Evolutionary conservation across 1,140 invertebrate species (phyloP), one percentile per base, ranked within the genome.

Genomic region (Magallana ariakensis): DNA sequence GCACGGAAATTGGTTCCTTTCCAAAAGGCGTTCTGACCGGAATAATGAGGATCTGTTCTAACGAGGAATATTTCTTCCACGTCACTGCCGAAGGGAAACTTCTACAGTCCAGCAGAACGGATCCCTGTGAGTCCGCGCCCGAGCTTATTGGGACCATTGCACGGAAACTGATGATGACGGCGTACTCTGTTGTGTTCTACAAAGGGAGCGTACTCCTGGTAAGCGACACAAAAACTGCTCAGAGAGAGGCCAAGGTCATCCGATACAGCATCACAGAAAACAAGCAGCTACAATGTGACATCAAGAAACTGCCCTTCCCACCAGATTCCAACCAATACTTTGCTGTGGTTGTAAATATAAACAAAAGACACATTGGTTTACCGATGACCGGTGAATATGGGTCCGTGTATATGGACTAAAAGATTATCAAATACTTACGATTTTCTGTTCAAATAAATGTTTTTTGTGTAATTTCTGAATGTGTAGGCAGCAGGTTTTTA

Each of bases 191-290:
- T 8, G 66, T 75, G 22, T 75, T 11, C 66, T 75, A 75, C 10
- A 75, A 33, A 75, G 66, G 9, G 2, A 75, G 66, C 11, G 13
- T 75, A 4, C 22, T 75, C 6, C 66, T 75, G 19, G 22, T 75
- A 53, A 83, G 56, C 13, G 81, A 56, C 22, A 57, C 81, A 56
- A 57, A 56, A 26, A 83, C 81, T 56, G 81, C 81, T 22, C 81
- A 57, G 13, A 54, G 81, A 33, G 54, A 83, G n/a, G 56, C 53
- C 19, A 83, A 83, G 54, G 56, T 83, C 54, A 83, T 57, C 19
- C 54, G 13, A 54, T 83, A 83, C 53, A 54, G 54, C 3, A 26
- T 75, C 9, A 26, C 66, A 33, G 66, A 75, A 75, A 75, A 26
- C 22, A 75, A 75, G 15, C 66, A 26, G 5, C 33, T 75, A 26